Base-by-base conservation (phyloP, 2,888 invertebrate genomes). In the Cryptocheilus praepositus region DNA sequence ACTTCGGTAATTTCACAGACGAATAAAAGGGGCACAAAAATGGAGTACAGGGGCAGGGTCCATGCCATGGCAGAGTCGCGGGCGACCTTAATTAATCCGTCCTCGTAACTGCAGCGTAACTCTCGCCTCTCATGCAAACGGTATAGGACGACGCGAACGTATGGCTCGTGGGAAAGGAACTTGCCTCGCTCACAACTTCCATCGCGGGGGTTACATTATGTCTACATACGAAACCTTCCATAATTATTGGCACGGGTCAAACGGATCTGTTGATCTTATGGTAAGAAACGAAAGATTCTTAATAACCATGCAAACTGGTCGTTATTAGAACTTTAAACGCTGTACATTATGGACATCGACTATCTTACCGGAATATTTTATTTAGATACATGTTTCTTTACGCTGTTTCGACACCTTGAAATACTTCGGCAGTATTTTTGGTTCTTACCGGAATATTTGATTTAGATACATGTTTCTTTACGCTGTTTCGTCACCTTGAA, bases 111-210 rank as follows among this genome's bases (percentile, higher is more conserved):
- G 70, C 15, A 28, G 22, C 64, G 60, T 58, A 51, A 60, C 60
- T 43, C 22, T 51, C 36, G 16, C 22, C 58, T 43, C 53, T 49
- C 61, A 51, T 57, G 59, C 52, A 67, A 60, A 61, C 36, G 51
- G 61, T 51, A 46, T 52, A 57, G 60, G 65, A 65, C 58, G 58
- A 69, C 68, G 46, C 52, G 65, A 44, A 68, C 57, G 46, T 36
- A 52, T 16, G 19, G 64, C 59, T 68, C 71, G 73, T 79, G 79
- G 79, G 79, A 77, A 79, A 79, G 74, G 74, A 71, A 71, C 71
- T 70, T 65, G 21, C 61, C 55, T 67, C 11, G 56, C 46, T 51
- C 25, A 18, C 56, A 55, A 43, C 60, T 18, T 22, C 61, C 2
- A 4, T 4, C 7, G 36, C 36, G 36, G 13, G 36, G 13, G 36